A percentile compares a stretch with the other conserved stretches of the same genome.
phyloP scores from a whole-genome alignment of 2,797 vertebrate species.

The Prionace glauca region DNA sequence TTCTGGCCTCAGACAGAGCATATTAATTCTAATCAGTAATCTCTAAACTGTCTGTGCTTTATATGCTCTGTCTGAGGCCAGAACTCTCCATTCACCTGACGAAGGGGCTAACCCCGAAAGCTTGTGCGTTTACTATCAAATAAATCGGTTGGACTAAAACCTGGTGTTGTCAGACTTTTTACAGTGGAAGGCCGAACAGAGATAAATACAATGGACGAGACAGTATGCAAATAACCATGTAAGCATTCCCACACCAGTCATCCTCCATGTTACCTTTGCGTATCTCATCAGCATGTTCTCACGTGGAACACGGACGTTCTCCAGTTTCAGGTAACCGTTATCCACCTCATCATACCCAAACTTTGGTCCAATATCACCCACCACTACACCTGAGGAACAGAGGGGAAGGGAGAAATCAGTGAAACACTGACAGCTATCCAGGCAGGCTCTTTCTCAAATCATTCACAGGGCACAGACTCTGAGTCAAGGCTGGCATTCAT shows the following conservation, averaged over 20 bases:
- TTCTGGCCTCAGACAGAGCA: too few species aligned
- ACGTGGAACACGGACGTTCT: constrained; percentile 82
- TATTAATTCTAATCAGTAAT: too few species aligned
- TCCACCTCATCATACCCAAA: constrained; percentile 93
- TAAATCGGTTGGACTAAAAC: too few species aligned
- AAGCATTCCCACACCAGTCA: background rate
- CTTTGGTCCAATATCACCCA: constrained; percentile 95
- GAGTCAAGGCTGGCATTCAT: background rate
- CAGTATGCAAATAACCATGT: background rate
- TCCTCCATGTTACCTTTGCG: constrained; percentile 67
- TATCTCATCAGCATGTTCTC: constrained; percentile 98
- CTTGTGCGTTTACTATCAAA: too few species aligned
- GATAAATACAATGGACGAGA: background rate
- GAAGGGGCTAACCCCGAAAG: too few species aligned
- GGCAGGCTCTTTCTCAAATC: background rate
- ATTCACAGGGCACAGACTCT: background rate
- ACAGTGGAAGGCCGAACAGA: background rate
- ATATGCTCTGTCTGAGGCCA: too few species aligned
- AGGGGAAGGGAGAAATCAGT: constrained; percentile 15
- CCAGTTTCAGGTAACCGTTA: constrained; percentile 90
- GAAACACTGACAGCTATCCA: background rate
- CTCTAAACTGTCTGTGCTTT: too few species aligned
- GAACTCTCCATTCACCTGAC: too few species aligned
- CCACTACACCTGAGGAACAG: constrained; percentile 61
- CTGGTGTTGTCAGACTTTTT: too few species aligned